phyloP scores from a whole-genome alignment of 2,888 invertebrate species.

The Stenurella melanura region DNA sequence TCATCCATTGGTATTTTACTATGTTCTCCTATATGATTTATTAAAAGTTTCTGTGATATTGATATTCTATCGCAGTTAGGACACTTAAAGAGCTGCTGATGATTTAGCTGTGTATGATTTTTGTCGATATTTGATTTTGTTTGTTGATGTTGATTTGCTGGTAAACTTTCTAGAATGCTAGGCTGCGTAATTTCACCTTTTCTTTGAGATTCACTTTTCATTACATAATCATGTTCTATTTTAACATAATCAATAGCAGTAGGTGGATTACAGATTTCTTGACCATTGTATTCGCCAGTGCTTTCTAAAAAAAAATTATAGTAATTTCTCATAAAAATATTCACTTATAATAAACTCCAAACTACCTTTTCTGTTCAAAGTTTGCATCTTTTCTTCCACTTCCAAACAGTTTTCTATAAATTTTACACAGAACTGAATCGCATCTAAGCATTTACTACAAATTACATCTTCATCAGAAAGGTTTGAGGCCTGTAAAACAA shows the following conservation, averaged over 20 bases:
- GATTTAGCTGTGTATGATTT: not conserved
- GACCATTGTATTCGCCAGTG: constrained; percentile 25
- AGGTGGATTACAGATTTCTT: not conserved
- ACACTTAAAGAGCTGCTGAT: not conserved
- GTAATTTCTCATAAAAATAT: not conserved
- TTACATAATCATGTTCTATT: constrained; percentile 1
- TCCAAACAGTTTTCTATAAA: constrained; percentile 20
- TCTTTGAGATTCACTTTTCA: not conserved
- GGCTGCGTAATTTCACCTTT: not conserved
- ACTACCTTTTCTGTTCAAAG: not conserved
- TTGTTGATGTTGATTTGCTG: not conserved
- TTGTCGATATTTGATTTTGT: not conserved
- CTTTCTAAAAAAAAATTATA: constrained; percentile 37
- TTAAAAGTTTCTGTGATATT: not conserved
- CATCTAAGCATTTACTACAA: not conserved
- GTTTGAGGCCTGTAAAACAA: not conserved
- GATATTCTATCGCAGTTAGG: not conserved
- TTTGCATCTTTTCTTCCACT: constrained; percentile 5
- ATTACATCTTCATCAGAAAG: constrained; percentile 5
- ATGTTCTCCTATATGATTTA: not conserved
- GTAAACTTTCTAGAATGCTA: not conserved
- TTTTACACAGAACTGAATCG: not conserved
- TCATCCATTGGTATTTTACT: not conserved
- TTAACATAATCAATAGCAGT: not conserved
- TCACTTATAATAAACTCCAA: not conserved